phyloP scores from a whole-genome alignment of 2,113 vertebrate genomes.

The Heptranchias perlo region DNA sequence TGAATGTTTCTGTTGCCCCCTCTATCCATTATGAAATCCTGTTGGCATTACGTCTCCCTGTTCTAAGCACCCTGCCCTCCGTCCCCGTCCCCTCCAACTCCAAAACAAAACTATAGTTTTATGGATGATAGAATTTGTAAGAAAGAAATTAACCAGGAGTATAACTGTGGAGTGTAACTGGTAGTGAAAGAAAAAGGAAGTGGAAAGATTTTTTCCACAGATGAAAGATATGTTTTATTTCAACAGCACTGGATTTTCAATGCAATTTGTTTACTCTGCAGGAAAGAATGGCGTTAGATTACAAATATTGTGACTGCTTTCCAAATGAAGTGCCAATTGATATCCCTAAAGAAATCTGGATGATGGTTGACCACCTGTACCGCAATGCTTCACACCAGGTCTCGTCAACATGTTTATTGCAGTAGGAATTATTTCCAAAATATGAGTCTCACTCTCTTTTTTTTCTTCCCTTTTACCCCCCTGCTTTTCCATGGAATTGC shows the following conservation, averaged over 20 bases:
- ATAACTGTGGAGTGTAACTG: not conserved
- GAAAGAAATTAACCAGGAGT: too few relatives aligned
- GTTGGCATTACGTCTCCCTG: not conserved
- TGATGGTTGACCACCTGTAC: conserved; percentile 90
- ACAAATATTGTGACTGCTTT: conserved; percentile 42
- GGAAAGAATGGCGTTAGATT: conserved; percentile 49
- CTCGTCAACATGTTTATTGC: not conserved
- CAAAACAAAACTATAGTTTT: not conserved
- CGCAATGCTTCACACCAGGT: conserved; percentile 83
- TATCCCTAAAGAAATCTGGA: conserved; percentile 92
- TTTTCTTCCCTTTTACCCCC: not conserved
- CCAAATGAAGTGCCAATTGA: conserved; percentile 68
- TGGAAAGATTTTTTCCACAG: not conserved
- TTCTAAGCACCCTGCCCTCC: not conserved
- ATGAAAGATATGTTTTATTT: not conserved
- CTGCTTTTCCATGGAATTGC: too few relatives aligned
- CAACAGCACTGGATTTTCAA: not conserved
- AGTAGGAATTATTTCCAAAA: not conserved
- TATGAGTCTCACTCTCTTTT: not conserved
- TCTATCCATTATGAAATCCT: too few relatives aligned
- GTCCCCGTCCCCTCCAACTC: not conserved
- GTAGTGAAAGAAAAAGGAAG: not conserved
- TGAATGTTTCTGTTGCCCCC: not conserved
- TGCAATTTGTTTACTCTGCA: not conserved
- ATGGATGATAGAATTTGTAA: not conserved